A percentile compares a stretch with the other conserved stretches of the same genome.
Evolutionary conservation across 2,888 invertebrate species (phyloP).

Genomic region (Camponotus fellah): DNA sequence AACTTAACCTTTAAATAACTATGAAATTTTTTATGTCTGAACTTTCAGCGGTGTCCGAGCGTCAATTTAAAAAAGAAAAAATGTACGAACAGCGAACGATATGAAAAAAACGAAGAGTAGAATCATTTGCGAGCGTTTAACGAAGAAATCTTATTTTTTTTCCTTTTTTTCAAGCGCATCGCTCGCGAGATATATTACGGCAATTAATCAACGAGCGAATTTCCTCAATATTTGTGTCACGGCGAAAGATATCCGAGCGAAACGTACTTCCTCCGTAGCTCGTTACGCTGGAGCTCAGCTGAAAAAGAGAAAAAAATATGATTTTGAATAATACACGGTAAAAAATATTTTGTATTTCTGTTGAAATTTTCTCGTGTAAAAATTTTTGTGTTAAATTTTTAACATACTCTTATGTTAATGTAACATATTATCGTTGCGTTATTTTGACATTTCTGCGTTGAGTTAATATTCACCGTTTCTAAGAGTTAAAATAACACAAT

Average conservation of each 20-base stretch:
- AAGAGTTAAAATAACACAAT: no score
- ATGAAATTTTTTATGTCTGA: neutral
- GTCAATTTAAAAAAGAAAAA: neutral
- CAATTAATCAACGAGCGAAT: constrained; percentile 20
- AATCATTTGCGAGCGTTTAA: neutral
- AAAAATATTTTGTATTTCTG: no score
- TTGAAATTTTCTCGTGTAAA: no score
- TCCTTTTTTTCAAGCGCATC: neutral
- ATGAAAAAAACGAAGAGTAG: neutral
- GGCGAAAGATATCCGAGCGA: constrained; percentile 11
- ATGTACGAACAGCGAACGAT: neutral
- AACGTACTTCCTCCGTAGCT: constrained; percentile 28
- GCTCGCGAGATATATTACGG: neutral
- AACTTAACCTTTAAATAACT: neutral
- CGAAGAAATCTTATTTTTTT: neutral
- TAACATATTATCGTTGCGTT: no score
- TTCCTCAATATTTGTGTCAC: constrained; percentile 42
- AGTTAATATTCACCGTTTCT: no score
- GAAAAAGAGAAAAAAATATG: constrained; percentile 21
- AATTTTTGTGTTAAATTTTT: no score
- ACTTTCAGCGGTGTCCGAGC: neutral
- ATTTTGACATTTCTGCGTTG: no score
- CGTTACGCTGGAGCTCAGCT: neutral
- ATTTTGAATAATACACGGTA: constrained; percentile 24
- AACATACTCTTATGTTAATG: no score